phyloP scores from a whole-genome alignment of 2,113 vertebrate species.

The Harpagus bidentatus region DNA sequence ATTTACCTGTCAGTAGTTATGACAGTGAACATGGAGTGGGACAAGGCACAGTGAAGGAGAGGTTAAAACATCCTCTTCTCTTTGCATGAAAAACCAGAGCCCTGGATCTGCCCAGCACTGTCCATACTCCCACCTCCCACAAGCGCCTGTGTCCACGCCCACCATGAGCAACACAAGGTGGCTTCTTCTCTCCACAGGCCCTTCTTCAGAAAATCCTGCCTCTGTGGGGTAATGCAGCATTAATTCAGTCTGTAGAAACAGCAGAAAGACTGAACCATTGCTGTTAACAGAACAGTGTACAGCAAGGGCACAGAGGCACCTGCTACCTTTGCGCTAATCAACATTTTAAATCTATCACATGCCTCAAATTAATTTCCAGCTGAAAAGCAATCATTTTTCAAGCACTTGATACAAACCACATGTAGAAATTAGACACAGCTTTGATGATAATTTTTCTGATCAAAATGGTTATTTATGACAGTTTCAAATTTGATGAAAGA shows the following conservation, averaged over 20 bases:
- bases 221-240: not conserved
- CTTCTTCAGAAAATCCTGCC: not conserved
- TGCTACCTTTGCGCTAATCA: not conserved
- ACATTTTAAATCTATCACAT: not conserved
- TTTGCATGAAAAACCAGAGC: not conserved
- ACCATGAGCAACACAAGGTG: not conserved
- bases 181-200: not conserved
- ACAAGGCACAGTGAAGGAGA: not conserved
- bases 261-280: not conserved
- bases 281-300: not conserved
- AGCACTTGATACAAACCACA: not conserved
- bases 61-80: not conserved
- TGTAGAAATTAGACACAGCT: not conserved
- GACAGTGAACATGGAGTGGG: not conserved
- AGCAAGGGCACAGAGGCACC: not conserved
- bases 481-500: constrained; percentile 8
- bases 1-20: not conserved
- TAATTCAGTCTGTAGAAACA: not conserved
- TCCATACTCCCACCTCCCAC: not conserved
- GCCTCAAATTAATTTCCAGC: constrained; percentile 13
- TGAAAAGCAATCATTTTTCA: constrained; percentile 7
- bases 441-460: not conserved
- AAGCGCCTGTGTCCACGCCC: not conserved
- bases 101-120: not conserved
- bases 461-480: not conserved